Percentiles rank a stretch among this genome's conserved stretches.
phyloP scores from a whole-genome alignment of 2,797 vertebrate species.

The Eremophila alpestris region DNA sequence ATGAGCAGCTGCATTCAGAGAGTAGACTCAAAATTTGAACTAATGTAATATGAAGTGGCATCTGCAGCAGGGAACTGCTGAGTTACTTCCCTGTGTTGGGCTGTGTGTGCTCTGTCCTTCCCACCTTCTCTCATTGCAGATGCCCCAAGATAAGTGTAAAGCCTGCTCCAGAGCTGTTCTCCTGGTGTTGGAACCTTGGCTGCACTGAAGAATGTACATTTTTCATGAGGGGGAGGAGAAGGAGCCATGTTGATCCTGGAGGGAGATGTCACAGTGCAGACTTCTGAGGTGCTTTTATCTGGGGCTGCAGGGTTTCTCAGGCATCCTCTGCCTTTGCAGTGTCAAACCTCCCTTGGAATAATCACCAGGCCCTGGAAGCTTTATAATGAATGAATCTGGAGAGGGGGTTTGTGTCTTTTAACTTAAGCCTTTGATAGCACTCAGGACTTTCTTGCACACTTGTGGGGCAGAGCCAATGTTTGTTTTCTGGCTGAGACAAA shows the following conservation, averaged over 20 bases:
- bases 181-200: not conserved
- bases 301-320: conserved; percentile 18
- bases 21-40: not conserved
- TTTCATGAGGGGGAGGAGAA: conserved; percentile 9
- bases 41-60: not conserved
- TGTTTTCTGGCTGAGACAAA: not conserved
- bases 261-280: conserved; percentile 31
- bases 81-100: not conserved
- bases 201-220: not conserved
- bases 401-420: conserved; percentile 19
- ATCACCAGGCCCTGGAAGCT: conserved; percentile 17
- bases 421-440: not conserved
- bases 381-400: conserved; percentile 43
- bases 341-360: conserved; percentile 36
- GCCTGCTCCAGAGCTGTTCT: not conserved
- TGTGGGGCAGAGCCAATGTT: not conserved
- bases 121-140: not conserved
- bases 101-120: not conserved
- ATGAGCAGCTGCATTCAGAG: not conserved
- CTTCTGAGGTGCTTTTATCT: conserved; percentile 58
- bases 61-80: not conserved
- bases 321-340: conserved; percentile 38
- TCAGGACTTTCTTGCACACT: not conserved
- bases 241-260: conserved; percentile 36
- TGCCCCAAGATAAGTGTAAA: not conserved